Evolutionary conservation across 2,888 invertebrate species (phyloP).

Genomic region (Portevinia maculata): DNA sequence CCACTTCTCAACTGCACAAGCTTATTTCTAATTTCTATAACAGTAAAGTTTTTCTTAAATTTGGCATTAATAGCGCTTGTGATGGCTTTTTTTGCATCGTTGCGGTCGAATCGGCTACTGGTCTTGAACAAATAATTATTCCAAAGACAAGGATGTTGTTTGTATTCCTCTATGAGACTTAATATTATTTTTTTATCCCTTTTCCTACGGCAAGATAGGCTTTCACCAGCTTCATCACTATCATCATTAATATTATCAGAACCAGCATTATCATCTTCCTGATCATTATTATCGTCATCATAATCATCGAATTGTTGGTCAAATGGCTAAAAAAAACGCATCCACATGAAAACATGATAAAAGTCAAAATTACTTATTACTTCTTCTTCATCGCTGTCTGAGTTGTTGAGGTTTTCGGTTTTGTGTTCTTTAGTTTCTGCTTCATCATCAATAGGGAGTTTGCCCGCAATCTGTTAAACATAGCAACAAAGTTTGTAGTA

Average conservation of each 20-base stretch:
- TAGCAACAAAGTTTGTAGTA: no score
- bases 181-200: constrained; percentile 19
- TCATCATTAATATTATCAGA: constrained; percentile 5
- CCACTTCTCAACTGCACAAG: constrained; percentile 46
- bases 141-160: constrained; percentile 37
- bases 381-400: no score
- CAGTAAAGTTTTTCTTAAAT: constrained; percentile 36
- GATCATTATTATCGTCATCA: background rate
- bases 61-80: constrained; percentile 36
- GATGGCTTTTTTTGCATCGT: constrained; percentile 44
- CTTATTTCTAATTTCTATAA: constrained; percentile 39
- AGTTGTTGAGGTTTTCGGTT: no score
- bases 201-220: constrained; percentile 9
- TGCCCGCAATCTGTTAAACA: no score
- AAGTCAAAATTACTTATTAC: background rate
- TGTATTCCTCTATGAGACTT: constrained; percentile 25
- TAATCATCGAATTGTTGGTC: background rate
- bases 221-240: background rate
- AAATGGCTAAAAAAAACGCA: background rate
- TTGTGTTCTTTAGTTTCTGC: no score
- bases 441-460: no score
- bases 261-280: background rate
- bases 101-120: constrained; percentile 34
- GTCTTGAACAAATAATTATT: constrained; percentile 33
- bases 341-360: background rate